These are phyloP conservation scores for Lasioglossum morio DNA, from an alignment of 2,888 invertebrate genomes.

Conservation along the genomic window DNA sequence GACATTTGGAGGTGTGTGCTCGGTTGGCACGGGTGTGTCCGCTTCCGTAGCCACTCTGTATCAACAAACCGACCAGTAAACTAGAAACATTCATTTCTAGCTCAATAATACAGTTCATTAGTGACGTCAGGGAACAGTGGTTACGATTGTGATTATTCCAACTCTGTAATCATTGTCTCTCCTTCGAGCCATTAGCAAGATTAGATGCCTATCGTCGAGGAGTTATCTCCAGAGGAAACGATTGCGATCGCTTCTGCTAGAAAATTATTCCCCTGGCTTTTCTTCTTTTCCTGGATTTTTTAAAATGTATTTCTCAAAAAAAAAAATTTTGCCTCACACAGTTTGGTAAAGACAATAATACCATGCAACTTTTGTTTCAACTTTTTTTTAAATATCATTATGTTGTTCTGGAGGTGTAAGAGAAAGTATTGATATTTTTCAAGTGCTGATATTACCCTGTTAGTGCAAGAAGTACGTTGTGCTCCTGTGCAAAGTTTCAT, in stretches of 20 bases:
- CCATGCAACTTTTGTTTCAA: too few species aligned
- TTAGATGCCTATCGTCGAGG: neutral
- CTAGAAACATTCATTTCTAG: neutral
- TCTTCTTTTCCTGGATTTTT: too few species aligned
- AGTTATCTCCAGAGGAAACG: neutral
- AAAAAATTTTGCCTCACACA: too few species aligned
- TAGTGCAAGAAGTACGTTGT: too few species aligned
- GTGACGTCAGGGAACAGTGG: neutral
- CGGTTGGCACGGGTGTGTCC: neutral
- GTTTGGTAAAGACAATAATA: too few species aligned
- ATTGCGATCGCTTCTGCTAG: neutral
- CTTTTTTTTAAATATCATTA: too few species aligned
- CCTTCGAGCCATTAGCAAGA: neutral
- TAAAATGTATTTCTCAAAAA: too few species aligned
- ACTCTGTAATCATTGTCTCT: neutral
- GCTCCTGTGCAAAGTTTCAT: too few species aligned
- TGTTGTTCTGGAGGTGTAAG: too few species aligned
- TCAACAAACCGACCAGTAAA: neutral
- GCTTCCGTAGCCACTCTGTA: neutral
- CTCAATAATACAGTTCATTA: conserved; percentile 2
- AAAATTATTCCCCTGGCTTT: neutral
- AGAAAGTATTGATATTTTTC: too few species aligned
- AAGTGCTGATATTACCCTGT: too few species aligned
- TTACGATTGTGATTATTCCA: neutral
- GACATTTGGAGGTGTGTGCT: neutral